phyloP scores from a whole-genome alignment of 2,113 vertebrate species.

The Tychaedon coryphoeus region DNA sequence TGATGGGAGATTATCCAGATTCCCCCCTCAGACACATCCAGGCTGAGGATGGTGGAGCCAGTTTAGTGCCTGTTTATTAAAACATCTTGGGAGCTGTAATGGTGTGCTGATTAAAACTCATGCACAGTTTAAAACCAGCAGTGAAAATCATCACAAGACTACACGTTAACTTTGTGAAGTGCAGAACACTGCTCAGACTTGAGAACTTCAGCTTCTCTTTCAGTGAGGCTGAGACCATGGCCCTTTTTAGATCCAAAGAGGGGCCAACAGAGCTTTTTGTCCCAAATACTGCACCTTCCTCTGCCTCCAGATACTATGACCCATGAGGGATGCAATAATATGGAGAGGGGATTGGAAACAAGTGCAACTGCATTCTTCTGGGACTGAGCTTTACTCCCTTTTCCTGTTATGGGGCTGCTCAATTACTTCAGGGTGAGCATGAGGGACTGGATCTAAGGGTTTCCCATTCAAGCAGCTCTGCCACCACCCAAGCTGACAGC shows the following conservation, averaged over 20 bases:
- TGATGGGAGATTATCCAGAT: background rate
- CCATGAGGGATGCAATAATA: background rate
- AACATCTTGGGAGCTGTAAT: background rate
- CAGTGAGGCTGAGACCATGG: background rate
- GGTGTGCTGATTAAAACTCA: background rate
- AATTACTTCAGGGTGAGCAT: background rate
- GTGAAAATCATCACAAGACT: background rate
- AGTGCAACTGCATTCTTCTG: background rate
- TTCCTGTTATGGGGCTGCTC: background rate
- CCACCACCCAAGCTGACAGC: conserved; percentile 81
- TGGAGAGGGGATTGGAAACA: background rate
- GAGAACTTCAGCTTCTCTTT: background rate
- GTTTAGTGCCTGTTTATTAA: background rate
- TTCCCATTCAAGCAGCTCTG: conserved; percentile 60
- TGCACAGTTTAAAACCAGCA: background rate
- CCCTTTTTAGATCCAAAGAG: background rate
- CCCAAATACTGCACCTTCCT: background rate
- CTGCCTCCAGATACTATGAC: fast-evolving
- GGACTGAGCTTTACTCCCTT: background rate
- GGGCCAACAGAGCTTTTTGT: background rate
- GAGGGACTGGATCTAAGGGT: conserved; percentile 35
- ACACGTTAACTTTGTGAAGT: background rate
- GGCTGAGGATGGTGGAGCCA: background rate
- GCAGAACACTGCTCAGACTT: background rate
- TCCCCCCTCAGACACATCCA: background rate